A percentile compares a stretch with the other conserved stretches of the same genome.
Conservation (phyloP, 2,113 vertebrate genomes). For the Paedocypris sp. region DNA sequence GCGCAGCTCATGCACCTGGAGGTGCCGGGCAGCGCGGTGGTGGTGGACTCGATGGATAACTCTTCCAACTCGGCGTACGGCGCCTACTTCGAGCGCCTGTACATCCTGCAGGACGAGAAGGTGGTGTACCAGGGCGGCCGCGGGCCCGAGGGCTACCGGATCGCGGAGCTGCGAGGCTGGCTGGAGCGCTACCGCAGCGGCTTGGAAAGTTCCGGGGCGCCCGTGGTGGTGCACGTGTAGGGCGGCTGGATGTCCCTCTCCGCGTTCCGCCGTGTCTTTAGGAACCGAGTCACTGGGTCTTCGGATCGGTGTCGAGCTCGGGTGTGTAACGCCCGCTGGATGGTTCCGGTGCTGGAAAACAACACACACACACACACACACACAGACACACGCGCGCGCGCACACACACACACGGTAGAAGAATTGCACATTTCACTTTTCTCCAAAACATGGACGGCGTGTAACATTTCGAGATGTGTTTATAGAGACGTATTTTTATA, state of each 20-base stretch:
- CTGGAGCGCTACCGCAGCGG: conserved; percentile 75
- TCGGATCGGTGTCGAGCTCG: too few relatives aligned
- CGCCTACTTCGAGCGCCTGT: conserved; percentile 97
- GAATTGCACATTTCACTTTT: background rate
- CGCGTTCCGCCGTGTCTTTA: too few relatives aligned
- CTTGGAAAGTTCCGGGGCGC: conserved; percentile 49
- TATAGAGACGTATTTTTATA: too few relatives aligned
- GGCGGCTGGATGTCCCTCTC: background rate
- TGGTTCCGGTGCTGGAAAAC: too few relatives aligned
- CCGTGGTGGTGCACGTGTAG: conserved; percentile 75
- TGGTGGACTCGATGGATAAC: conserved; percentile 94
- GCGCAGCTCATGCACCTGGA: conserved; percentile 77
- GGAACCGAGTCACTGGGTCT: too few relatives aligned
- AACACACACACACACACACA: too few relatives aligned
- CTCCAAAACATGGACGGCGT: background rate
- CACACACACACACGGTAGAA: too few relatives aligned
- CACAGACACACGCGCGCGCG: too few relatives aligned
- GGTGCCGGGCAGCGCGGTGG: conserved; percentile 73
- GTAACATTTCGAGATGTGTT: background rate
- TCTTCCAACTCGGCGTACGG: conserved; percentile 92
- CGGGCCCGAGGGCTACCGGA: conserved; percentile 91
- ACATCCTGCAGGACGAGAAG: conserved; percentile 77
- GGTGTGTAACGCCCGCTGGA: too few relatives aligned
- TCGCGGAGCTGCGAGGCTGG: conserved; percentile 87
- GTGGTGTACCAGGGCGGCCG: conserved; percentile 91